Evolutionary conservation across 2,113 vertebrate genomes (phyloP).

Genomic region (Eclectus roratus): DNA sequence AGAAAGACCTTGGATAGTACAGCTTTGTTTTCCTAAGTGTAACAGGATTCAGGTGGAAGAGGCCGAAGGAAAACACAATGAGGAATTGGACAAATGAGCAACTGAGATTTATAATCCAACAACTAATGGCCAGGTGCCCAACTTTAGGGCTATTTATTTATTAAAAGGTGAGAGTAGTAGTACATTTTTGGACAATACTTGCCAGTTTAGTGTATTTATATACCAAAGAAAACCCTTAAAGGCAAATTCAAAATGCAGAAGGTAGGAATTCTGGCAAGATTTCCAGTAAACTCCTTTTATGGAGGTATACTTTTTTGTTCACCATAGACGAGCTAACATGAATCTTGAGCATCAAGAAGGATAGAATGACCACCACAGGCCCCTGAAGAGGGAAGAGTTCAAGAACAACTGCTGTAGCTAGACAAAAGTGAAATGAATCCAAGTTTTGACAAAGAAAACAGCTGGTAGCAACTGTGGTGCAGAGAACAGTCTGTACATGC

Average conservation of each 20-base stretch:
- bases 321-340: accelerated
- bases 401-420: background rate
- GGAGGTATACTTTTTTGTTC: background rate
- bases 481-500: background rate
- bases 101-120: background rate
- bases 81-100: background rate
- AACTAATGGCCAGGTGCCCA: background rate
- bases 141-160: background rate
- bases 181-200: background rate
- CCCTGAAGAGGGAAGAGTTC: background rate
- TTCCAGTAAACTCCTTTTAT: background rate
- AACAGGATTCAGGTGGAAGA: background rate
- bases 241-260: background rate
- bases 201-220: background rate
- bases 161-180: background rate
- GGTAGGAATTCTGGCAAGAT: background rate
- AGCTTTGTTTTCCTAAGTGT: background rate
- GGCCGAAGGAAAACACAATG: background rate
- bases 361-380: background rate
- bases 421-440: background rate
- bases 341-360: background rate
- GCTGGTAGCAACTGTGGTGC: background rate
- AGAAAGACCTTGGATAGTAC: background rate
- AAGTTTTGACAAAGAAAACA: background rate
- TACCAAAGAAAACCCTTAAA: background rate